Base-by-base conservation (phyloP, 2,797 vertebrate species). In the Neosilurus hyrtlii region DNA sequence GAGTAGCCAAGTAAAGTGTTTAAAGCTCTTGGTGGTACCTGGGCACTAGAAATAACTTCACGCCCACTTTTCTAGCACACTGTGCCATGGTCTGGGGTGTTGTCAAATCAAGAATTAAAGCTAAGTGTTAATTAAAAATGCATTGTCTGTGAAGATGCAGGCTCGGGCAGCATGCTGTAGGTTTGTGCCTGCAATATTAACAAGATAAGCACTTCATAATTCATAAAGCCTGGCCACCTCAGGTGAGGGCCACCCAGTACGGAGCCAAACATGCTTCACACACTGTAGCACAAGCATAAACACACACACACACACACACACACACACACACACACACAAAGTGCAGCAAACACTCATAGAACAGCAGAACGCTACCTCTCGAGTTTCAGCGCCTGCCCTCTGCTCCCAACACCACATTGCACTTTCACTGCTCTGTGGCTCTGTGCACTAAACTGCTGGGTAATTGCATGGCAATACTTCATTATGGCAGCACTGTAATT, bases 111-210 rank as follows among this genome's bases (percentile, higher is more conserved):
- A 93, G 89, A 92, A 91, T 92, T 92, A 92, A 92, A 90, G 91
- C 93, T 90, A 88, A 90, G 88, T 90, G 90, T 90, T 93, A 94
- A 96, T 96, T 93, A 95, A 96, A 96, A 95, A 95, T 94, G 92
- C 92, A 96, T 94, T 89, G 88, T 90, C 87, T 89, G 91, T 93
- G 93, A 95, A 95, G 87, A 89, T 87, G 89, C 91, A 91, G 92
- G 92, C 89, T 85, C 93, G 93, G 95, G 91, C 92, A 92, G 89
- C 92, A 93, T 91, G 92, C 89, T 93, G 90, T 93, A 94, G 92
- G 92, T 94, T 95, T 93, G 92, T 90, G 91, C 80, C 91, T 95
- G 93, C 94, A 96, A 91, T 92, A 96, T 95, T 95, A 83, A 96
- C 92, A 92, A 93, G 90, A 88, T 87, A 86, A 88, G 86, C 91